These are phyloP conservation scores for Eupleurogrammus muticus DNA, from an alignment of 2,797 vertebrate genomes.

Conservation along the genomic window DNA sequence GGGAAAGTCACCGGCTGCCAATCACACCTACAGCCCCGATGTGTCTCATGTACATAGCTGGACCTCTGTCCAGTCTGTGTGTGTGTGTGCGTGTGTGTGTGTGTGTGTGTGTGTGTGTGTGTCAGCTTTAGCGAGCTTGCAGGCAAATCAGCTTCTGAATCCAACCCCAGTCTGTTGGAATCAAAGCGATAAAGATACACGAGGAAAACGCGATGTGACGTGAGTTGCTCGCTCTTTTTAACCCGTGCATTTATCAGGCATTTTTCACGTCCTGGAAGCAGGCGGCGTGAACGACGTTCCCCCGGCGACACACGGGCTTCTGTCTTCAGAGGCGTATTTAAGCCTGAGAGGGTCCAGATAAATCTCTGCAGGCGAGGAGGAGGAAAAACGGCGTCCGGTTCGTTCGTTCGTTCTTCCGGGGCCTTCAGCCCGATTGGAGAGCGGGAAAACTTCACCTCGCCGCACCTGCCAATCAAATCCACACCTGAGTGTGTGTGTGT, in stretches of 20 bases:
- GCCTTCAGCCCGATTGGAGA: conserved; percentile 33
- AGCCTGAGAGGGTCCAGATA: conserved; percentile 44
- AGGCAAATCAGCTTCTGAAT: conserved; percentile 73
- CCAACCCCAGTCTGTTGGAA: conserved; percentile 70
- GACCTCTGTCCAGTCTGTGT: too few relatives aligned
- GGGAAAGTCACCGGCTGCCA: conserved; percentile 51
- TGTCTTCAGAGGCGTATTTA: conserved; percentile 47
- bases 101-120: too few relatives aligned
- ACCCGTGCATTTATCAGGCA: conserved; percentile 62
- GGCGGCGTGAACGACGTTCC: conserved; percentile 54
- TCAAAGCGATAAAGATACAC: conserved; percentile 73
- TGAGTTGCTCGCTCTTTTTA: conserved; percentile 67
- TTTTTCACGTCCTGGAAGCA: conserved; percentile 51
- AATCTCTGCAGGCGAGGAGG: too few relatives aligned
- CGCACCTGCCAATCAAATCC: conserved; percentile 60
- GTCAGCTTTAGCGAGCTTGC: conserved; percentile 70
- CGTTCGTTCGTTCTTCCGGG: conserved; percentile 39
- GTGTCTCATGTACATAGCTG: conserved; percentile 25
- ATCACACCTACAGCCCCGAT: conserved; percentile 36
- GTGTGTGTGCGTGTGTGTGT: too few relatives aligned
- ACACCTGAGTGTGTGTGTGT: not conserved
- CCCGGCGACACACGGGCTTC: conserved; percentile 30
- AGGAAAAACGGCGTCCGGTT: too few relatives aligned
- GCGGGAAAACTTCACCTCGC: conserved; percentile 42
- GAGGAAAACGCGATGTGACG: conserved; percentile 69